Conservation (phyloP, 2,888 invertebrate species). For the Allacma fusca region DNA sequence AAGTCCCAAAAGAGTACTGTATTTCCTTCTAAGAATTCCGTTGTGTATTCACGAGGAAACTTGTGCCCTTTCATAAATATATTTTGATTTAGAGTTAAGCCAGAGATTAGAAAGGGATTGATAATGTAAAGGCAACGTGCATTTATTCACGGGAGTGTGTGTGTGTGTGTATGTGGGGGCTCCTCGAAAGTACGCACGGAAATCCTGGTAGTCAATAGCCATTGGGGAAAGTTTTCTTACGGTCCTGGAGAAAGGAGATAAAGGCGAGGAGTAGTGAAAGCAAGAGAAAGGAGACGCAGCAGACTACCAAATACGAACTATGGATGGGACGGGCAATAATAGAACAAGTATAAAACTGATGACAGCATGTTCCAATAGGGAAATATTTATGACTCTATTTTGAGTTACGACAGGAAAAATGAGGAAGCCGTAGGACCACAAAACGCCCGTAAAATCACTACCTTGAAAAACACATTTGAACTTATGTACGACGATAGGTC, state of each 20-base stretch:
- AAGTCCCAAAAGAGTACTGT: no score
- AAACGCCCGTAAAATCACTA: slow-evolving; percentile 43
- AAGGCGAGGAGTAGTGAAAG: slow-evolving; percentile 14
- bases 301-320: background rate
- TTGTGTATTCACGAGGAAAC: background rate
- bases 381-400: slow-evolving; percentile 37
- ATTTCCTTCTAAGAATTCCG: no score
- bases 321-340: slow-evolving; percentile 2
- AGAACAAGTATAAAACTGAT: slow-evolving; percentile 20
- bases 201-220: background rate
- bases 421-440: slow-evolving; percentile 39
- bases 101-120: slow-evolving; percentile 34
- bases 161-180: background rate
- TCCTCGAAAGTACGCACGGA: background rate
- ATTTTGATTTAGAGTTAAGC: slow-evolving; percentile 34
- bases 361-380: slow-evolving; percentile 31
- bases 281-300: slow-evolving; percentile 1
- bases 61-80: slow-evolving; percentile 39
- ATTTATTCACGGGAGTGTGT: background rate
- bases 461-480: slow-evolving; percentile 26
- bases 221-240: background rate
- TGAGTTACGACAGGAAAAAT: slow-evolving; percentile 44
- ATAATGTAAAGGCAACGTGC: background rate
- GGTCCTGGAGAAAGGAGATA: background rate
- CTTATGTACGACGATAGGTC: slow-evolving; percentile 19